These are phyloP conservation scores for Heterodera filipjevi DNA, from an alignment of 2,888 invertebrate genomes.

Conservation along the genomic window DNA sequence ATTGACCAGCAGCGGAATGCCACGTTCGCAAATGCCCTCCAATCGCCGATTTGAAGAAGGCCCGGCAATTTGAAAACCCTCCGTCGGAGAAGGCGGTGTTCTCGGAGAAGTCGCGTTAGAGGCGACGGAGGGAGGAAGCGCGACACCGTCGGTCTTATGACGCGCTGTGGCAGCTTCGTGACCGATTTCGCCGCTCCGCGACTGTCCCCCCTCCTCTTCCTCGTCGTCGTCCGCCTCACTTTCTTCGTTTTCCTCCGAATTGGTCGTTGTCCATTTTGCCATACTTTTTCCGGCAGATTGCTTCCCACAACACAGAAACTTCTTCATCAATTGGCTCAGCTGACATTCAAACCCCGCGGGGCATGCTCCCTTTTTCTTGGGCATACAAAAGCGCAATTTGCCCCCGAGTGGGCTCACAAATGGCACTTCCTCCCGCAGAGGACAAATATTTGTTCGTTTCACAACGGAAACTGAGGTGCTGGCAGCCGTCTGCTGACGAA, in stretches of 20 bases:
- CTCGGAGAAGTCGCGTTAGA: not conserved
- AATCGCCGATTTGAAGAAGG: not conserved
- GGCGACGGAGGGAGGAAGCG: not conserved
- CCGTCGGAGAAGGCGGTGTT: not conserved
- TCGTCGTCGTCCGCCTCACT: not conserved
- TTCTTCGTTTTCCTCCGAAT: not conserved
- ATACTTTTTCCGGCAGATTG: not conserved
- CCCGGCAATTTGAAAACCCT: not conserved
- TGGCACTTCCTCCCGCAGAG: constrained; percentile 57
- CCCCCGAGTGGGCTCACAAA: constrained; percentile 53
- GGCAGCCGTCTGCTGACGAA: not conserved
- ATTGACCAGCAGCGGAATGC: constrained; percentile 54
- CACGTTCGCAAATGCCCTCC: constrained; percentile 52
- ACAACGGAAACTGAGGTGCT: constrained; percentile 38
- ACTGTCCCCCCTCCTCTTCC: not conserved
- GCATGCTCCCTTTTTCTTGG: constrained; percentile 41
- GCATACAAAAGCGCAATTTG: constrained; percentile 55
- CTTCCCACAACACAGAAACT: constrained; percentile 61
- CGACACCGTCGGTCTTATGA: not conserved
- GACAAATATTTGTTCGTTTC: constrained; percentile 54
- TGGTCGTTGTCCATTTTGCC: not conserved
- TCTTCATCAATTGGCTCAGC: constrained; percentile 54
- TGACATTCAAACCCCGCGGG: constrained; percentile 57
- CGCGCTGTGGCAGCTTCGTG: not conserved
- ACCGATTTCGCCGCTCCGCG: not conserved